phyloP scores from a whole-genome alignment of 2,113 vertebrate species.

The Scomber colias region DNA sequence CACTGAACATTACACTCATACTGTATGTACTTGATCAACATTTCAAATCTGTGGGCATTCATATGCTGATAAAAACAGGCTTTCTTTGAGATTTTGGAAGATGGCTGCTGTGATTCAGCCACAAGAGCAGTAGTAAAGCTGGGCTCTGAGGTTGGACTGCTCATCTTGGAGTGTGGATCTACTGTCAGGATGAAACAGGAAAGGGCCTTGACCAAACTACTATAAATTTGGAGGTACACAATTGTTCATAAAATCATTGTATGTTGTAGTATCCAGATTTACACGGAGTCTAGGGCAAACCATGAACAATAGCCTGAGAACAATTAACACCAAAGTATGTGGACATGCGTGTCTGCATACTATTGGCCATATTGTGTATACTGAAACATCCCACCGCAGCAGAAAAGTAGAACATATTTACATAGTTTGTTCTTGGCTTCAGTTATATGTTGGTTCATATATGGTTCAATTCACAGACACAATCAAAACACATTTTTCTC shows the following conservation, averaged over 20 bases:
- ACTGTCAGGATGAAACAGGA: too few species aligned
- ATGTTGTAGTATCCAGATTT: too few species aligned
- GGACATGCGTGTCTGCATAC: slow-evolving; percentile 4
- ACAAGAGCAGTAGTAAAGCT: background rate
- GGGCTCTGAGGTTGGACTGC: background rate
- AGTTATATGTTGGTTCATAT: background rate
- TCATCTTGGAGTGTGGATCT: background rate
- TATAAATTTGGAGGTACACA: too few species aligned
- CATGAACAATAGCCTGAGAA: background rate
- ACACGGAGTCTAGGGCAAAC: too few species aligned
- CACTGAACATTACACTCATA: background rate
- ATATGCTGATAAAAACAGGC: background rate
- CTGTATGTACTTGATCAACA: background rate
- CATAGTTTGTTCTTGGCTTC: background rate
- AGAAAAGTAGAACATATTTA: background rate
- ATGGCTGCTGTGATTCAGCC: background rate
- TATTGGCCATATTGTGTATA: slow-evolving; percentile 17
- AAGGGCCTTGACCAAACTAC: too few species aligned
- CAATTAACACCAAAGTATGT: background rate
- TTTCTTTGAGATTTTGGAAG: background rate
- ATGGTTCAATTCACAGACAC: background rate
- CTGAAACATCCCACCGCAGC: too few species aligned
- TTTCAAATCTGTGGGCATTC: too few species aligned
- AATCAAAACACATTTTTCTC: background rate
- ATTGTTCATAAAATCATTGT: too few species aligned